These are phyloP conservation scores for Saxidomus purpurata DNA, from an alignment of 1,140 invertebrate genomes.

Conservation along the genomic window DNA sequence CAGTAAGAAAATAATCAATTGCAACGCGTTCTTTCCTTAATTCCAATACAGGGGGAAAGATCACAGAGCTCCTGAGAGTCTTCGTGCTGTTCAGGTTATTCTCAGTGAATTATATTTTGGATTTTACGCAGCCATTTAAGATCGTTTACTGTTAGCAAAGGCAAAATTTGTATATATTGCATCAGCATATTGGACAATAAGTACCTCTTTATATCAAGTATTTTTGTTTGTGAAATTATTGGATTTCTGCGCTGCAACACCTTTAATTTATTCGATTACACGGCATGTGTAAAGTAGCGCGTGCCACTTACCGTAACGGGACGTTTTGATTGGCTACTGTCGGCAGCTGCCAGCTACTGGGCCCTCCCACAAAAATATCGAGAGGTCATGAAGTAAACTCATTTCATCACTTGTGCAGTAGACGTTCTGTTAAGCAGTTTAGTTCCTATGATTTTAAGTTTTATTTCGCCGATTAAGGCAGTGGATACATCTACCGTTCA, in stretches of 20 bases:
- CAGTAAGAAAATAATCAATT: too few species aligned
- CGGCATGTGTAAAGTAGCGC: conserved; percentile 60
- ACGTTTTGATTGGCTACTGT: conserved; percentile 67
- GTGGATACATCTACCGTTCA: conserved; percentile 58
- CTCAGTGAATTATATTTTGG: too few species aligned
- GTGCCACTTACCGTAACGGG: conserved; percentile 63
- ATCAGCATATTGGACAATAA: too few species aligned
- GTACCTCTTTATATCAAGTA: too few species aligned
- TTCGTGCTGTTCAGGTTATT: too few species aligned
- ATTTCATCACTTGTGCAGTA: conserved; percentile 64
- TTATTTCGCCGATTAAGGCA: conserved; percentile 65
- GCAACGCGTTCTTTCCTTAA: too few species aligned
- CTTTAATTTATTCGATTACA: conserved; percentile 65
- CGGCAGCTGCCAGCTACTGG: conserved; percentile 60
- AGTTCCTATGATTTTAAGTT: conserved; percentile 65
- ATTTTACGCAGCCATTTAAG: too few species aligned
- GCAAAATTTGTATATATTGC: too few species aligned
- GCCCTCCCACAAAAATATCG: conserved; percentile 65
- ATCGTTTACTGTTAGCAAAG: too few species aligned
- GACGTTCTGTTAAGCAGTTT: conserved; percentile 39
- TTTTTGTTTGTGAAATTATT: conserved; percentile 35
- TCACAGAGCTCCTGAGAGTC: too few species aligned
- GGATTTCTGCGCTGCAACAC: conserved; percentile 31
- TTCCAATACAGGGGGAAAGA: too few species aligned
- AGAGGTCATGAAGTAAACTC: conserved; percentile 59